phyloP scores from a whole-genome alignment of 2,113 vertebrate species.

The Myanophis thanlyinensis region DNA sequence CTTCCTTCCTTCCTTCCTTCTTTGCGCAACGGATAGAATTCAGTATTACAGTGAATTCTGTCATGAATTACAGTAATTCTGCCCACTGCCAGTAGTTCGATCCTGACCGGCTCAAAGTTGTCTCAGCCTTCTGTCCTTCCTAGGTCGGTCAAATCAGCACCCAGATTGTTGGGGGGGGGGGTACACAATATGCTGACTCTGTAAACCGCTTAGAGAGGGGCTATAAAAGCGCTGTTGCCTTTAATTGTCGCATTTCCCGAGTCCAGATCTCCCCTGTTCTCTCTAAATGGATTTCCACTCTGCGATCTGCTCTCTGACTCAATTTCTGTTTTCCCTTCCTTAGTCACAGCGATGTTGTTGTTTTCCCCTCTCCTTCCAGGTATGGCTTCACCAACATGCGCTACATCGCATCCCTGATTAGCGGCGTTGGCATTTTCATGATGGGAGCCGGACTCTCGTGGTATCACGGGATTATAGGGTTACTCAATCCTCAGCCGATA shows the following conservation, averaged over 20 bases:
- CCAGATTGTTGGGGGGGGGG: no score
- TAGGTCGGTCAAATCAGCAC: no score
- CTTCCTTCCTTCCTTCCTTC: no score
- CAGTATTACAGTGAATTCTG: no score
- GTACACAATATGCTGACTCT: no score
- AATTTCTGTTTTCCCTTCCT: not conserved
- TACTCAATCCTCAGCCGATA: slow-evolving; percentile 91
- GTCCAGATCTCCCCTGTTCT: slow-evolving; percentile 23
- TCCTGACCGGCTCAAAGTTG: no score
- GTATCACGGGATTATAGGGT: slow-evolving; percentile 96
- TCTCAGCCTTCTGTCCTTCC: no score
- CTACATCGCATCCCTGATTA: slow-evolving; percentile 96
- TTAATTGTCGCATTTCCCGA: not conserved
- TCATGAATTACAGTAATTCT: no score
- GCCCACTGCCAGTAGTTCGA: no score
- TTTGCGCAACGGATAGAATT: no score
- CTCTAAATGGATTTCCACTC: not conserved
- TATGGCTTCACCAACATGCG: slow-evolving; percentile 99
- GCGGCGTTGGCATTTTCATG: slow-evolving; percentile 99
- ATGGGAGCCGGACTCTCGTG: slow-evolving; percentile 98
- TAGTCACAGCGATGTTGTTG: not conserved
- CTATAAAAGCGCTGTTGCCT: no score
- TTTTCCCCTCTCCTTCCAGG: slow-evolving; percentile 61
- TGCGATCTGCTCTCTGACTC: not conserved
- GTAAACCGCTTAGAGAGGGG: no score